phyloP scores from a whole-genome alignment of 2,113 vertebrate species.

The Xenotilapia leptura region DNA sequence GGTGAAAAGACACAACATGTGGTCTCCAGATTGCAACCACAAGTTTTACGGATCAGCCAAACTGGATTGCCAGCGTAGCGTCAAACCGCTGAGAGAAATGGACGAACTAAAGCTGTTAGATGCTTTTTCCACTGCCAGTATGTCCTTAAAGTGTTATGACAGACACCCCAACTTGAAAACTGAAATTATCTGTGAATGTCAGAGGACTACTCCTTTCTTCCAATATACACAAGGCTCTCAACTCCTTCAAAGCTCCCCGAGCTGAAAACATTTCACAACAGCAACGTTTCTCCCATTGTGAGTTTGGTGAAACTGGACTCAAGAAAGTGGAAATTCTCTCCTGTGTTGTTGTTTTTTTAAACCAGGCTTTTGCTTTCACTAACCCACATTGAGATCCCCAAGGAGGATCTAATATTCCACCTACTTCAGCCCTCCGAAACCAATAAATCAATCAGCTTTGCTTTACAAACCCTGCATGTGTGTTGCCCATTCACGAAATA shows the following conservation, averaged over 20 bases:
- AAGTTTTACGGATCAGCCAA: not conserved
- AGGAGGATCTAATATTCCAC: conserved; percentile 54
- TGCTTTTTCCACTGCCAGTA: not conserved
- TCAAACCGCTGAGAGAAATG: not conserved
- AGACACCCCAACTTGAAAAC: not conserved
- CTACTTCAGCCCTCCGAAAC: conserved; percentile 29
- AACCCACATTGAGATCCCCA: conserved; percentile 42
- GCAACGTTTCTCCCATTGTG: not conserved
- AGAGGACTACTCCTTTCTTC: not conserved
- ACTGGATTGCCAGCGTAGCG: not conserved
- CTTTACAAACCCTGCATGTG: conserved; percentile 32
- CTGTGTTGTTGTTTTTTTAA: conserved; percentile 9
- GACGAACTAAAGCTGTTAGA: not conserved
- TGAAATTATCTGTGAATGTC: not conserved
- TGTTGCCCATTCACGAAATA: conserved; percentile 24
- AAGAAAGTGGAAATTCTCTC: conserved; percentile 8
- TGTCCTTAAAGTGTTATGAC: not conserved
- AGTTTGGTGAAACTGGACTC: not conserved
- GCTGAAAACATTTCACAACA: not conserved
- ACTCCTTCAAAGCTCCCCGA: not conserved
- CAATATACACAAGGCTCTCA: not conserved
- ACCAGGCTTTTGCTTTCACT: conserved; percentile 18
- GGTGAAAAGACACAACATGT: not conserved
- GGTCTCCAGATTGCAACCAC: conserved; percentile 4
- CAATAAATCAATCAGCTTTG: conserved; percentile 62